Evolutionary conservation across 2,888 invertebrate genomes (phyloP), one percentile per base, ranked within the genome.

Genomic region (Antheraea assamensis): DNA sequence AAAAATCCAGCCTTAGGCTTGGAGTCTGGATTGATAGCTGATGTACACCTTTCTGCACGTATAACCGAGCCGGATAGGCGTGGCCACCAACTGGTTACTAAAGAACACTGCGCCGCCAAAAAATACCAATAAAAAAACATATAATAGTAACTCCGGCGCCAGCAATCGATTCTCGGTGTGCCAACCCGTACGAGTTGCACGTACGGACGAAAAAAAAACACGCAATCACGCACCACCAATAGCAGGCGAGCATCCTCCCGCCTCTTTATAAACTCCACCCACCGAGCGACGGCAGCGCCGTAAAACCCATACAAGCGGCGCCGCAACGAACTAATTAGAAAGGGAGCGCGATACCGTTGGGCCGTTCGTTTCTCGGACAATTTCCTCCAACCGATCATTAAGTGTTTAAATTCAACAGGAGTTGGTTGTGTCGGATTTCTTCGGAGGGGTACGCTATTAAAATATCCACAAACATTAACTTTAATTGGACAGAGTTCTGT

Each of bases 401-500:
- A 94, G 94, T 94, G 94, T 94, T 94, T 94, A 94, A 94, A 90
- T 91, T 91, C 94, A 89, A 91, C 93, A 89, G 89, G 93, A 92
- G 94, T 92, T 94, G 94, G 94, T 94, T 94, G 94, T 94, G 94
- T 94, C 94, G 93, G 90, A 86, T 94, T 94, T 92, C 94, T 83
- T 87, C 92, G 92, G 93, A 92, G 94, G 94, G 94, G 93, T 88
- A 89, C 92, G 91, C 92, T 93, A 94, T 94, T 94, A 94, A 94
- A 94, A 94, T 93, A 93, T 94, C 93, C 90, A 92, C 93, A 93
- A 93, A 93, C 93, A 94, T 94, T 94, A 94, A 90, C 93, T 93
- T 93, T 94, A 94, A 94, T 94, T 94, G 94, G 93, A 91, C 93
- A 90, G 92, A 89, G 87, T 90, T 93, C 92, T 93, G 94, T 92